phyloP scores from a whole-genome alignment of 2,113 vertebrate genomes.

The Actenoides lindsayi region DNA sequence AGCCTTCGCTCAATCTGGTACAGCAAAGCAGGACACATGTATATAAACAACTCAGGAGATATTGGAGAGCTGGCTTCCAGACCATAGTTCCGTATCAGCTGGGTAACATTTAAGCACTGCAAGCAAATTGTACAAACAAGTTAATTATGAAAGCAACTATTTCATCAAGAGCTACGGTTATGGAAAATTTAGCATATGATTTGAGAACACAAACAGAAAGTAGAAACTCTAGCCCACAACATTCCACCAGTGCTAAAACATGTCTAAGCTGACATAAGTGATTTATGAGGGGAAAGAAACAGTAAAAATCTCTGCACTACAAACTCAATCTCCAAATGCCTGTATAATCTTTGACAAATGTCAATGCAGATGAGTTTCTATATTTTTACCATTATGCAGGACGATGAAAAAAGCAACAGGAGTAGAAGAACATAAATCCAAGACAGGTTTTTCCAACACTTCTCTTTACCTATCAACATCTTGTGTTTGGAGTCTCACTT shows the following conservation, averaged over 20 bases:
- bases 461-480: not conserved
- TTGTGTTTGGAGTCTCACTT: not conserved
- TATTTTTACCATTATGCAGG: not conserved
- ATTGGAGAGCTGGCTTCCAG: conserved; percentile 83
- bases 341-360: not conserved
- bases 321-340: not conserved
- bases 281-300: not conserved
- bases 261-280: not conserved
- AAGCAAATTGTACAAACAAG: conserved; percentile 41
- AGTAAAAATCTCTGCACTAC: not conserved
- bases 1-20: conserved; percentile 96
- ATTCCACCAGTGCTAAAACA: not conserved
- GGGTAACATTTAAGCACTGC: conserved; percentile 94
- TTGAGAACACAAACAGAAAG: not conserved
- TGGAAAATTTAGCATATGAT: not conserved
- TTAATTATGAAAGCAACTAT: not conserved
- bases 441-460: not conserved
- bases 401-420: not conserved
- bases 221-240: not conserved
- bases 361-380: not conserved
- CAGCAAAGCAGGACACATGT: conserved; percentile 92
- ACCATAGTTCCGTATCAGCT: conserved; percentile 89
- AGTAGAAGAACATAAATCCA: not conserved
- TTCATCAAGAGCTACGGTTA: not conserved
- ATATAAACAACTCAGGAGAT: conserved; percentile 87